Percentiles rank a stretch among this genome's conserved stretches.
phyloP scores from a whole-genome alignment of 2,113 vertebrate species.

The Calonectris borealis region DNA sequence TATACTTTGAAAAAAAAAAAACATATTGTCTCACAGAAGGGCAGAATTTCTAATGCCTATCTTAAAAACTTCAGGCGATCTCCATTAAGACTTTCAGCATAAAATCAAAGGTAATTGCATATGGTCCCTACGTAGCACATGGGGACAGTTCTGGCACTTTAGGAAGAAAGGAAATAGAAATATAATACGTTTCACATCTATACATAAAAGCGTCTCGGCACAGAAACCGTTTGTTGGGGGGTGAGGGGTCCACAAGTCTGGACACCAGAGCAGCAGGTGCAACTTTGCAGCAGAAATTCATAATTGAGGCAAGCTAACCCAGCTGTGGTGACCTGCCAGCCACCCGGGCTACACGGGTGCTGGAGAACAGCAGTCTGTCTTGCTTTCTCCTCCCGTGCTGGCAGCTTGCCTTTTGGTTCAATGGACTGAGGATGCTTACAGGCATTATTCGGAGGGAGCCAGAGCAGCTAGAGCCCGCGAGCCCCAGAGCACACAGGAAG shows the following conservation, averaged over 20 bases:
- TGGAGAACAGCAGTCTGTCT: neutral
- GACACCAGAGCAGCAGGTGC: neutral
- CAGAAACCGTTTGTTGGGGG: neutral
- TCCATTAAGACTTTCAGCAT: neutral
- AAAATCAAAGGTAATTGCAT: neutral
- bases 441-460: neutral
- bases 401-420: neutral
- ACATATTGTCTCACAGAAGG: neutral
- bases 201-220: accelerated
- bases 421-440: neutral
- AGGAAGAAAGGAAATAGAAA: neutral
- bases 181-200: neutral
- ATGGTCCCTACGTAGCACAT: neutral
- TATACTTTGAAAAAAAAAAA: neutral
- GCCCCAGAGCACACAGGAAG: neutral
- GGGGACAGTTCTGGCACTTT: neutral
- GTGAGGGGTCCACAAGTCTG: neutral
- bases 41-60: neutral
- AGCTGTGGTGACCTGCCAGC: neutral
- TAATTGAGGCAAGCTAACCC: neutral
- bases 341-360: neutral
- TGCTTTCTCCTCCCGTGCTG: neutral
- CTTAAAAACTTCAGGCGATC: neutral
- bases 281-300: neutral
- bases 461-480: neutral